Percentiles rank a stretch among this genome's conserved stretches.
Evolutionary conservation across 2,797 vertebrate species (phyloP).

Genomic region (Tenualosa thibaudeaui): DNA sequence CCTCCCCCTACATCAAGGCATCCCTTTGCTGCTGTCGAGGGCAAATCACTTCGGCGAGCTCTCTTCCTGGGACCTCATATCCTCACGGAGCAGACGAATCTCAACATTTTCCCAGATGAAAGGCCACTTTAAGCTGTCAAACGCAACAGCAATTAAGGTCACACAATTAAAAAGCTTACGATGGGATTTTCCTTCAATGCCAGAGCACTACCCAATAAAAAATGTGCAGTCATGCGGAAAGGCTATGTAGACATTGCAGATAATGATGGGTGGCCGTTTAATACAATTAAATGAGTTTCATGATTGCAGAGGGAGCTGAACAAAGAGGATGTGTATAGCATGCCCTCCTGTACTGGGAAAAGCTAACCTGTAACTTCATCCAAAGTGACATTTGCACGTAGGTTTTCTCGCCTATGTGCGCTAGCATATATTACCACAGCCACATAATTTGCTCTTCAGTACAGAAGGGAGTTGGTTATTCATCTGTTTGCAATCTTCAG

Average conservation of each 20-base stretch:
- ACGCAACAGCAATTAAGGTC: constrained; percentile 54
- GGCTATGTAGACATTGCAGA: constrained; percentile 36
- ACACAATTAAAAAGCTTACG: constrained; percentile 55
- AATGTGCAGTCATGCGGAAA: constrained; percentile 49
- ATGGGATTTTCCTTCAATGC: constrained; percentile 50
- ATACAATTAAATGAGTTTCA: constrained; percentile 47
- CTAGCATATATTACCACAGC: constrained; percentile 2
- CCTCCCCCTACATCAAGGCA: neutral
- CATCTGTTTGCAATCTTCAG: neutral
- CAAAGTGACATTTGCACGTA: neutral
- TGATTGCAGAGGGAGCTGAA: constrained; percentile 38
- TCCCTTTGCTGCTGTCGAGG: neutral
- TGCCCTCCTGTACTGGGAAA: constrained; percentile 5
- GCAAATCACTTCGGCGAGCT: neutral
- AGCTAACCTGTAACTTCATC: constrained; percentile 16
- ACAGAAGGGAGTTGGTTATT: neutral
- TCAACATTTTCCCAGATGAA: constrained; percentile 38
- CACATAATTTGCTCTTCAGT: neutral
- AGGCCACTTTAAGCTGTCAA: constrained; percentile 44
- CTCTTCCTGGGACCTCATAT: neutral
- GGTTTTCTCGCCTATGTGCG: neutral
- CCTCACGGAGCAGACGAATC: neutral
- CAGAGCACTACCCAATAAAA: constrained; percentile 45
- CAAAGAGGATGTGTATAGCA: constrained; percentile 29
- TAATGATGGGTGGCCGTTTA: constrained; percentile 50